Evolutionary conservation across 2,888 invertebrate genomes (phyloP), one percentile per base, ranked within the genome.

Genomic region (Trachelus tabidus): DNA sequence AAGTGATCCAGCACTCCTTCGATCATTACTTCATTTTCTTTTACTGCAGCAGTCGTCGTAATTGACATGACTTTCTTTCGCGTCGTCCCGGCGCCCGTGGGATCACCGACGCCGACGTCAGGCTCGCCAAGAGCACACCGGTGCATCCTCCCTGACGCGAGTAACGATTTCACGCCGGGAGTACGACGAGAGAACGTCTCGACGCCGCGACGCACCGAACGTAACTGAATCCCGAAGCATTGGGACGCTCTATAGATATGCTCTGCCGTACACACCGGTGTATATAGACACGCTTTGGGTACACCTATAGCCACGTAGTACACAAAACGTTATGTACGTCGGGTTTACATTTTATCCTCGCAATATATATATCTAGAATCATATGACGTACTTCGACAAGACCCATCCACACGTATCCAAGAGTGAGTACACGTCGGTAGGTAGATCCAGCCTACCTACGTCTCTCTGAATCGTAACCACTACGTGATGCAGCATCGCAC

Each of bases 201-300:
- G 84, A 88, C 89, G 86, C 83, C 86, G 84, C 89, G 87, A 87
- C 88, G 89, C 87, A 87, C 88, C 89, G 88, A 87, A 89, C 89
- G 89, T 89, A 89, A 89, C 89, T 89, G 89, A 89, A 89, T 89
- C 88, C 87, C 71, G 6, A 71, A 71, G 15, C 71, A 34, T 71
- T 30, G 71, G 71, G 30, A 71, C 56, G 23, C 56, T 56, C 56
- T 56, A 56, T 56, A 23, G 56, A 56, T 56, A 56, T 56, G 6
- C 56, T 56, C 56, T 23, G 6, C 23, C 56, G 56, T 56, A 56
- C 56, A 56, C 56, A 23, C 23, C 56, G 23, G 56, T 56, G 56
- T 56, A 56, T 56, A 56, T 56, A 56, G 15, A 56, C 9, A 9
- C 56, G 23, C 56, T 9, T 23, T 56, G 56, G 56, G 23, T 37